These are phyloP conservation scores for Pogonognathellus flavescens DNA, from an alignment of 1,140 invertebrate species.

Conservation along the genomic window DNA sequence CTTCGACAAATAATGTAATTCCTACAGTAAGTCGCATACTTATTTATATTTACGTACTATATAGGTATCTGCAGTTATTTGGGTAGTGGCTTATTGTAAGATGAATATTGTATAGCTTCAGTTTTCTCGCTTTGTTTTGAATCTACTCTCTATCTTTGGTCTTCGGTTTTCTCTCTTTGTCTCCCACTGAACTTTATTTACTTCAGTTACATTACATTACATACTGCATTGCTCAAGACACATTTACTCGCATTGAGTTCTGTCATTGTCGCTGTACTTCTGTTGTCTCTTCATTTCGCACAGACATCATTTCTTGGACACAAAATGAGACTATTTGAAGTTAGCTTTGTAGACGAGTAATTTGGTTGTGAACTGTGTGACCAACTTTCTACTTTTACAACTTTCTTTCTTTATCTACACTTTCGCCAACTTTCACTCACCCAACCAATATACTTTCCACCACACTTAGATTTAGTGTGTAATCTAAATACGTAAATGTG, in stretches of 20 bases:
- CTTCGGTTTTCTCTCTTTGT: not conserved
- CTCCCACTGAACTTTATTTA: not conserved
- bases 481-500: not conserved
- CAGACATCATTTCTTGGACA: conserved; percentile 1
- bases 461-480: conserved; percentile 23
- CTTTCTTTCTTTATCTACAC: conserved; percentile 22
- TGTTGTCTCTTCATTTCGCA: conserved; percentile 10
- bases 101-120: not conserved
- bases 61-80: not conserved
- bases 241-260: conserved; percentile 22
- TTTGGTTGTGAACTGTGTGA: conserved; percentile 31
- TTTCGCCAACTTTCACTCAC: conserved; percentile 28
- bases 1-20: conserved; percentile 25
- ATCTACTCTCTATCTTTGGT: not conserved
- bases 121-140: not conserved
- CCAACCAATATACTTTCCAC: not conserved
- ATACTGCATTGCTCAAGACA: not conserved
- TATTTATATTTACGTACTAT: not conserved
- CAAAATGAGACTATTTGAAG: conserved; percentile 6
- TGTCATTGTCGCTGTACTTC: not conserved
- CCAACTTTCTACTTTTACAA: conserved; percentile 44
- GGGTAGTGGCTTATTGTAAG: not conserved
- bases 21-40: not conserved
- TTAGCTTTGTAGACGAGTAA: conserved; percentile 6
- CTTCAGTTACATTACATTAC: conserved; percentile 1